Evolutionary conservation across 2,797 vertebrate genomes (phyloP).

Genomic region (Eulemur albifrons): DNA sequence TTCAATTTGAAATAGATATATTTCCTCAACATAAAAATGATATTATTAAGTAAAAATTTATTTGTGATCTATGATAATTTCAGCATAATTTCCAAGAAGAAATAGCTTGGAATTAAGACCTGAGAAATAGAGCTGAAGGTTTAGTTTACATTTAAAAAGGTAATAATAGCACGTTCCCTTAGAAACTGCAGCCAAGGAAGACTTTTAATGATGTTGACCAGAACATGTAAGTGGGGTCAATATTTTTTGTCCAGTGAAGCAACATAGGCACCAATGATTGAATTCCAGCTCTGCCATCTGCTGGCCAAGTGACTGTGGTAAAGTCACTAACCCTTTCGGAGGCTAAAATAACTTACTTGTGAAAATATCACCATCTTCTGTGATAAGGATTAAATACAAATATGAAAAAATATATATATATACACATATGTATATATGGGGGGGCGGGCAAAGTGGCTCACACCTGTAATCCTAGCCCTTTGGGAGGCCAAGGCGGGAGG

Average conservation of each 20-base stretch:
- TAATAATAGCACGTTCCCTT: background rate
- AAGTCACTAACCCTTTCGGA: background rate
- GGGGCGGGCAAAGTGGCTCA: no score
- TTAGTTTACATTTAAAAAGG: background rate
- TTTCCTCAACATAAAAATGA: conserved; percentile 19
- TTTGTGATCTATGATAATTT: background rate
- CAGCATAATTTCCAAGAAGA: conserved; percentile 4
- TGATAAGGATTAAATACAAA: background rate
- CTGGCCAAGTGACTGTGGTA: background rate
- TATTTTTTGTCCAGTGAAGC: background rate
- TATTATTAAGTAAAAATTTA: background rate
- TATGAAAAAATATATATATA: background rate
- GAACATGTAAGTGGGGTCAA: background rate
- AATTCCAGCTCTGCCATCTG: background rate
- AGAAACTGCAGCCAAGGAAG: background rate
- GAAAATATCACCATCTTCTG: background rate
- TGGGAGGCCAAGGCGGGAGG: no score
- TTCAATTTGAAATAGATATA: background rate
- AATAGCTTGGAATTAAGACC: conserved; percentile 1
- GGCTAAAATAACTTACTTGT: background rate
- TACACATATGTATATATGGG: no score
- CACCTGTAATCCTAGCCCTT: no score
- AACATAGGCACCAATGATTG: background rate
- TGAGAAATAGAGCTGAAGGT: background rate
- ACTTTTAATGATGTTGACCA: background rate